Evolutionary conservation across 23 tunicate genomes (phyloP).

Genomic region (Ascidia mentula): DNA sequence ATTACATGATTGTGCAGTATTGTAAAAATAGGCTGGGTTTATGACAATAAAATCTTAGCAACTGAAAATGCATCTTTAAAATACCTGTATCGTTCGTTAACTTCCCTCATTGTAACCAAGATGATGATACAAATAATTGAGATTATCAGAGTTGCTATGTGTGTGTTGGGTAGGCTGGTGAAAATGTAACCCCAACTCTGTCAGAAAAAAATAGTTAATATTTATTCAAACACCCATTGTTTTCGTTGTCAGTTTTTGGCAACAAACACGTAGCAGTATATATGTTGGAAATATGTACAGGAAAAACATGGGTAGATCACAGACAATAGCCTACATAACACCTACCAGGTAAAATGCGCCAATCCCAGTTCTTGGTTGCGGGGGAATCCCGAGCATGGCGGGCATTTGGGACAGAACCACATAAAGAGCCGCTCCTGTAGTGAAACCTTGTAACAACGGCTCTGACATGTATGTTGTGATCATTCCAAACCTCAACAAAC

Average conservation of each 20-base stretch:
- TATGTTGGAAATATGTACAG: too few relatives aligned
- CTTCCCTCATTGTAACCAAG: conserved; percentile 56
- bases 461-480: conserved; percentile 51
- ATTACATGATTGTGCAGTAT: too few relatives aligned
- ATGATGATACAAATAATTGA: conserved; percentile 71
- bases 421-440: conserved; percentile 59
- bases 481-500: conserved; percentile 37
- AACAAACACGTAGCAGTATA: too few relatives aligned
- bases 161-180: conserved; percentile 46
- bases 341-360: conserved; percentile 28
- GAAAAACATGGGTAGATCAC: too few relatives aligned
- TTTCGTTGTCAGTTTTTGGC: too few relatives aligned
- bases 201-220: not conserved
- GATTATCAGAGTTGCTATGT: conserved; percentile 73
- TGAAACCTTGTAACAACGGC: conserved; percentile 56
- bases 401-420: conserved; percentile 51
- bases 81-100: conserved; percentile 73
- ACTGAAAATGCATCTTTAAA: too few relatives aligned
- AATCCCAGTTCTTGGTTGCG: conserved; percentile 12
- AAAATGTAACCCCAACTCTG: conserved; percentile 87
- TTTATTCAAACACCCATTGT: too few relatives aligned
- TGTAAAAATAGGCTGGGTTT: too few relatives aligned
- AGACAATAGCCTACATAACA: too few relatives aligned
- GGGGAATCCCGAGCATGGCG: conserved; percentile 31
- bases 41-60: too few relatives aligned